Evolutionary conservation across 2,888 invertebrate species (phyloP), one percentile per base, ranked within the genome.

Genomic region (Tetramorium bicarinatum): DNA sequence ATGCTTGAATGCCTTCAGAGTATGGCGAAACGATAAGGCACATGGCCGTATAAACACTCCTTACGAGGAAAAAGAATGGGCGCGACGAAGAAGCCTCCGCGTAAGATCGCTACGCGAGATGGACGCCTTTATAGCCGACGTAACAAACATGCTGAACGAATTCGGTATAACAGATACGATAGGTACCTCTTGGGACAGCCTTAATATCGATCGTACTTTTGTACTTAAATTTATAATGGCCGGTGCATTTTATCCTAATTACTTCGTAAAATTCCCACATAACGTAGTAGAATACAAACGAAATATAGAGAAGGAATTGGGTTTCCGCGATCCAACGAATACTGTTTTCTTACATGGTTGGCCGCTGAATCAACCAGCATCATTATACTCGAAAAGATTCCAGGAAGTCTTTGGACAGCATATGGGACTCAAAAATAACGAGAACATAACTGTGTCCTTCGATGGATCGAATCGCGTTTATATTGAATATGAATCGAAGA

Each of bases 231-330:
- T 98, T 56, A 96, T 97, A n/a, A 95, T 98, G 52, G 97, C 97
- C 83, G 98, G 98, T 2, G 99, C 99, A 1, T 99, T 99, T 95
- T 99, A 99, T 95, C 99, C 99, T 0, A 97, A 99, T 94, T 99
- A 98, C 95, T 99, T 98, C 95, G 95, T 97, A 29, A 96, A 96
- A 49, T 44, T 47, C 92, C 95, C 11, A 93, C 94, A 49, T 94
- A 95, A 0, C 96, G 96, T 85, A 97, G 98, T 54, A 3, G 15
- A 67, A 7, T n/a, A 1, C 1, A 54, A 18, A 77, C 93, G 96
- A 79, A 95, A 95, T 0, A 96, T 61, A 11, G 13, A 2, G 25
- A 75, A 97, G 8, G 6, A 4, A 7, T 3, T 79, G 15, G 47
- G 8, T 13, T 18, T 85, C 97, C 98, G 92, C 95, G 97, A 99